Evolutionary conservation across 1,140 invertebrate genomes (phyloP).

Genomic region (Drosophila ercepeae): DNA sequence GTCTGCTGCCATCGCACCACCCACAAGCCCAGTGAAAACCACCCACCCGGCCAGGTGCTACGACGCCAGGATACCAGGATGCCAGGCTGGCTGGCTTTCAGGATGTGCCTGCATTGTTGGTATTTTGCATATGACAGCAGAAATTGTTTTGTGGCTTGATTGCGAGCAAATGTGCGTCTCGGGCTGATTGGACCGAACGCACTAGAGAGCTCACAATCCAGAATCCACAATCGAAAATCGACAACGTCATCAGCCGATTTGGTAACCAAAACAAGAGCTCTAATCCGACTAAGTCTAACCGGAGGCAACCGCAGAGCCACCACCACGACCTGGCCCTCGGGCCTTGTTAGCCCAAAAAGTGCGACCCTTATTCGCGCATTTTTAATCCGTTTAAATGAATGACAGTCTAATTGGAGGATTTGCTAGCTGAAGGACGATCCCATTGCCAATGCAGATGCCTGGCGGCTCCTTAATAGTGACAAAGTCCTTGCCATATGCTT

Average conservation of each 20-base stretch:
- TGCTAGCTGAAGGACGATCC: constrained; percentile 42
- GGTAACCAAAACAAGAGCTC: constrained; percentile 72
- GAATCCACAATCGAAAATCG: constrained; percentile 4
- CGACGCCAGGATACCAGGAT: constrained; percentile 11
- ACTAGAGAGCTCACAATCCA: constrained; percentile 20
- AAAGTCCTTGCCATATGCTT: constrained; percentile 83
- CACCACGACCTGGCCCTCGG: constrained; percentile 26
- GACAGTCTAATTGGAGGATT: constrained; percentile 84
- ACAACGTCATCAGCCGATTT: constrained; percentile 67
- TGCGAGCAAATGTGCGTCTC: constrained; percentile 49
- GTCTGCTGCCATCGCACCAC: constrained; percentile 14
- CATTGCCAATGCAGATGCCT: constrained; percentile 6
- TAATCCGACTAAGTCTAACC: constrained; percentile 62
- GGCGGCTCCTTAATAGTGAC: constrained; percentile 70
- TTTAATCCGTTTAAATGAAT: constrained; percentile 84
- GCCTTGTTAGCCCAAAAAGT: constrained; percentile 41
- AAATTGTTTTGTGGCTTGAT: constrained; percentile 65
- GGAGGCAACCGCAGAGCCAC: constrained; percentile 58
- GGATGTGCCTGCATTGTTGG: constrained; percentile 30
- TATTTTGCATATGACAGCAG: constrained; percentile 78
- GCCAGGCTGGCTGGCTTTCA: background rate
- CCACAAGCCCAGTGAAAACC: constrained; percentile 14
- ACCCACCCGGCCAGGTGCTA: constrained; percentile 31
- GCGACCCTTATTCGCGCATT: constrained; percentile 59
- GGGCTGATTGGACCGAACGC: constrained; percentile 67